Evolutionary conservation across 2,888 invertebrate species (phyloP).

Genomic region (Cosmia pyralina): DNA sequence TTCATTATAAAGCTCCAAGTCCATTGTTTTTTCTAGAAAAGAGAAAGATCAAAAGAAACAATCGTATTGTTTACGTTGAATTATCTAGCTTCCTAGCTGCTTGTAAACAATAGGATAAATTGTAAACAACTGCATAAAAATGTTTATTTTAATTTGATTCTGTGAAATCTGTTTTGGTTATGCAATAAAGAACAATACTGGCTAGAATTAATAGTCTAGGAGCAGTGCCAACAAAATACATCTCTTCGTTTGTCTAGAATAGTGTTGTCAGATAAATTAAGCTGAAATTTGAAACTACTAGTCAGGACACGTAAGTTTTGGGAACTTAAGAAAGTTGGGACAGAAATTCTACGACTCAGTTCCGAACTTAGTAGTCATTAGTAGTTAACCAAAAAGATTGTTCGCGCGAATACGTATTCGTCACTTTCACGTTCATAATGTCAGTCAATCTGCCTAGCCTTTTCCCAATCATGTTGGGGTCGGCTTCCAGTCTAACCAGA

Average conservation of each 20-base stretch:
- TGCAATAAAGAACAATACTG: not conserved
- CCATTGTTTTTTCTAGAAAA: not conserved
- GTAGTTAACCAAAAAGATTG: not conserved
- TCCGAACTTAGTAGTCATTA: slow-evolving; percentile 7
- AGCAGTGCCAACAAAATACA: not conserved
- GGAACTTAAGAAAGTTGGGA: not conserved
- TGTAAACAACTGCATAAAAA: not conserved
- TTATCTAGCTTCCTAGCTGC: not conserved
- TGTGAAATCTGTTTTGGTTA: not conserved
- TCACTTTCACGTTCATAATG: not conserved
- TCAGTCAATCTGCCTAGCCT: too few relatives aligned
- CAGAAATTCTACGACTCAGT: slow-evolving; percentile 13
- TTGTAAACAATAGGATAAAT: slow-evolving; percentile 7
- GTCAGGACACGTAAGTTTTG: slow-evolving; percentile 18
- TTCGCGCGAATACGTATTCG: not conserved
- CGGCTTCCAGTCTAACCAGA: too few relatives aligned
- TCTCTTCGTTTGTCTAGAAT: not conserved
- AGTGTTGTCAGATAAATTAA: slow-evolving; percentile 29
- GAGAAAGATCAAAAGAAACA: not conserved
- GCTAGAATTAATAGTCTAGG: not conserved
- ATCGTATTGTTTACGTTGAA: not conserved
- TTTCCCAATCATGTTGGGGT: too few relatives aligned
- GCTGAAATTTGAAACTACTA: not conserved
- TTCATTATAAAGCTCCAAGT: not conserved
- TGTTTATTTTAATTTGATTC: not conserved